Evolutionary conservation across 2,797 vertebrate genomes (phyloP).

Genomic region (Lutjanus campechanus): DNA sequence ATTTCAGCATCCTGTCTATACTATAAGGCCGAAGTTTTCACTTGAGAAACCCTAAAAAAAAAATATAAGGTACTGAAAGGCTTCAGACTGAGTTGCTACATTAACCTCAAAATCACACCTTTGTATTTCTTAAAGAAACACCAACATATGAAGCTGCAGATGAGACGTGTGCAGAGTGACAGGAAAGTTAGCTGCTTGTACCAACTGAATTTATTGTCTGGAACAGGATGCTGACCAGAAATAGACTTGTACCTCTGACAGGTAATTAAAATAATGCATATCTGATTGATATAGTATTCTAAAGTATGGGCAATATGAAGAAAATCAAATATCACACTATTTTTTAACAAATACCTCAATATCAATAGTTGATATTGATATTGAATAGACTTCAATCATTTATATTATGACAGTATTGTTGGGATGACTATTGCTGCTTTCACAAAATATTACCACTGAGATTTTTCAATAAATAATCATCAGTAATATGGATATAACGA

Average conservation of each 20-base stretch:
- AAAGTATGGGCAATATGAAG: too few relatives aligned
- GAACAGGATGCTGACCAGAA: slow-evolving; percentile 62
- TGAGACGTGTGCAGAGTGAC: slow-evolving; percentile 5
- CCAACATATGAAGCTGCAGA: neutral
- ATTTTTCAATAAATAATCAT: too few relatives aligned
- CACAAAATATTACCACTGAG: too few relatives aligned
- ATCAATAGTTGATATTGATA: too few relatives aligned
- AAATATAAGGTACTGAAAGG: slow-evolving; percentile 22
- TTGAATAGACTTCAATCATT: too few relatives aligned
- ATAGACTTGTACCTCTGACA: slow-evolving; percentile 16
- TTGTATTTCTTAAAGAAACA: slow-evolving; percentile 43
- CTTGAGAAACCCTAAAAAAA: slow-evolving; percentile 24
- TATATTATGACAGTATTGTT: too few relatives aligned
- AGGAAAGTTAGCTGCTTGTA: slow-evolving; percentile 47
- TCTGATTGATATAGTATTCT: neutral
- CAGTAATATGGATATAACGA: too few relatives aligned
- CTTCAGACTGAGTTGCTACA: slow-evolving; percentile 9
- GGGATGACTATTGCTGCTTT: too few relatives aligned
- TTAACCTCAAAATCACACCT: slow-evolving; percentile 76
- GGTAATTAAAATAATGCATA: neutral
- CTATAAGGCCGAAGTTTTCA: slow-evolving; percentile 39
- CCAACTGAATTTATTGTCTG: slow-evolving; percentile 37
- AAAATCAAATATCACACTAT: too few relatives aligned
- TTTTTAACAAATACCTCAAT: too few relatives aligned
- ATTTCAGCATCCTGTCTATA: slow-evolving; percentile 75